Evolutionary conservation across 1,140 invertebrate genomes (phyloP).

Genomic region (Aphelinus certus): DNA sequence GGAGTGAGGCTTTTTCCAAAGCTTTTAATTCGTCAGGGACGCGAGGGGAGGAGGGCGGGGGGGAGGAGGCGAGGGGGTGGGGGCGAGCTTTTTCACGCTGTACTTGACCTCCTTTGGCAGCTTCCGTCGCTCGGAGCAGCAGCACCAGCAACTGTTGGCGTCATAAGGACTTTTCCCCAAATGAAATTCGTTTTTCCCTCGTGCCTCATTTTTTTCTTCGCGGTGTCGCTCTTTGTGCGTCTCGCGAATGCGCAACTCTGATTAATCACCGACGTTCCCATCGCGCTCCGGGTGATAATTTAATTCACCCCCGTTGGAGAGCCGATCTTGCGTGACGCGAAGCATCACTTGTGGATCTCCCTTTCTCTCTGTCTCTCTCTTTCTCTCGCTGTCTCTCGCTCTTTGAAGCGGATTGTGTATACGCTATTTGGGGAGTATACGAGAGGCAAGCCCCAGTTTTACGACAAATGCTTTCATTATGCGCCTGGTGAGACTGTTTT

Average conservation of each 20-base stretch:
- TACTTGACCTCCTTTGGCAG: slow-evolving; percentile 29
- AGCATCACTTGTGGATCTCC: slow-evolving; percentile 14
- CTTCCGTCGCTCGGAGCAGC: not conserved
- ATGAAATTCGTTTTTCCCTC: not conserved
- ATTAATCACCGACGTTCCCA: slow-evolving; percentile 8
- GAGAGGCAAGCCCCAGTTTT: too few relatives aligned
- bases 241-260: not conserved
- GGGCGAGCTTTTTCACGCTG: not conserved
- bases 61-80: not conserved
- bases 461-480: not conserved
- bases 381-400: too few relatives aligned
- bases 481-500: not conserved
- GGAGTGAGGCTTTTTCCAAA: slow-evolving; percentile 10
- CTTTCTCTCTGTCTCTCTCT: too few relatives aligned
- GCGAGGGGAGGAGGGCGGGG: too few relatives aligned
- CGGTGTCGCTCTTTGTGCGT: not conserved
- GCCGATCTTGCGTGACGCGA: slow-evolving; percentile 17
- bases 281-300: not conserved
- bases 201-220: not conserved
- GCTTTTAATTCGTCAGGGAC: slow-evolving; percentile 12
- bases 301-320: not conserved
- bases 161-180: not conserved
- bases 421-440: too few relatives aligned
- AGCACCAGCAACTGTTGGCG: too few relatives aligned
- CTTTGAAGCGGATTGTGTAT: too few relatives aligned